These are phyloP conservation scores for Abscondita cerata DNA, from an alignment of 2,888 invertebrate species.

Conservation along the genomic window DNA sequence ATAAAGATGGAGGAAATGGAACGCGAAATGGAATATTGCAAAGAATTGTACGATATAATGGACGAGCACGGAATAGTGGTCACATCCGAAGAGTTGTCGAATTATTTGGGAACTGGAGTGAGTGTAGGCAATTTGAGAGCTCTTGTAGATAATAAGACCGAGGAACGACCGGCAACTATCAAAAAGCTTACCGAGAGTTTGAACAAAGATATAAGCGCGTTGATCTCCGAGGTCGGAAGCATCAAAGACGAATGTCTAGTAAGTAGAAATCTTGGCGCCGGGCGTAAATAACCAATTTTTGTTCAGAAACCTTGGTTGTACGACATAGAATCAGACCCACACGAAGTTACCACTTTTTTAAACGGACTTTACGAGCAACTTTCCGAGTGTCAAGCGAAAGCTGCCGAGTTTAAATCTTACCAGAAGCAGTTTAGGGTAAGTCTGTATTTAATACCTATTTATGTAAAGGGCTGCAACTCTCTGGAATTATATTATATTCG, in stretches of 20 bases:
- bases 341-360: constrained; percentile 69
- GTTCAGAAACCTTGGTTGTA: constrained; percentile 77
- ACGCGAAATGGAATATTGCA: constrained; percentile 76
- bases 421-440: constrained; percentile 84
- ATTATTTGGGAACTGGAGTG: constrained; percentile 69
- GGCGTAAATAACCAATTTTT: background rate
- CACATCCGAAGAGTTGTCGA: constrained; percentile 73
- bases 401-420: constrained; percentile 78
- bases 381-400: constrained; percentile 68
- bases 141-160: constrained; percentile 72
- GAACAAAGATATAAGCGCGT: constrained; percentile 76
- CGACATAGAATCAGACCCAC: constrained; percentile 73
- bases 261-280: constrained; percentile 45
- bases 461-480: no score
- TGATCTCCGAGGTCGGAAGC: constrained; percentile 75
- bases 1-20: constrained; percentile 74
- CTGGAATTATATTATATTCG: no score
- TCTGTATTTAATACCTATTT: no score
- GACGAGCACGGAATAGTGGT: constrained; percentile 79
- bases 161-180: constrained; percentile 73
- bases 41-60: constrained; percentile 84
- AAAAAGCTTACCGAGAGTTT: constrained; percentile 75
- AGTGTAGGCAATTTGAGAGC: constrained; percentile 70
- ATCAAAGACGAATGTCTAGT: constrained; percentile 77
- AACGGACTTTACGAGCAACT: constrained; percentile 70